Evolutionary conservation across 2,797 vertebrate species (phyloP), one percentile per base, ranked within the genome.

Genomic region (Scarus forsteni): DNA sequence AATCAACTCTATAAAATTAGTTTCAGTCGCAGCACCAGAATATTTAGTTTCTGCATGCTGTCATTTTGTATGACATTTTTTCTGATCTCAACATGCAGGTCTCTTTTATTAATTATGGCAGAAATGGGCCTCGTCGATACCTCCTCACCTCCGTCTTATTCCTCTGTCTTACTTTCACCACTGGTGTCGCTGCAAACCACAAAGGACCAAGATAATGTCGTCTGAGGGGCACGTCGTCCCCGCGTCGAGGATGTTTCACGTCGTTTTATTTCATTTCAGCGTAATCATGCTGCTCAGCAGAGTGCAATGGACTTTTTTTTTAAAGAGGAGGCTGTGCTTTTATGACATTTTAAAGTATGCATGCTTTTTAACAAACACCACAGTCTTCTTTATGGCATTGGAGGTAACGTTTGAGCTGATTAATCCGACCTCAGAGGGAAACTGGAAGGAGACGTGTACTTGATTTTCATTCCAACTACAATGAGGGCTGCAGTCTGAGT

Each of bases 261-360:
- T 39, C 78, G 34, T 76, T 73, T 70, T 48, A 57, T 53, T 55
- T 34, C 48, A 43, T 63, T 18, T 63, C 57, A 70, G 45, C 83
- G 72, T 92, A 89, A 89, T 87, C 80, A 53, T 55, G 60, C 73
- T 39, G 56, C 82, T 87, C 86, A 85, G 81, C 89, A 77, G 74
- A 83, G 89, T 89, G 88, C 90, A 91, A 90, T 87, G 80, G 64
- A 81, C 49, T 66, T 50, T 49, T 75, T 42, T 40, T 79, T 73
- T 69, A 56, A 55, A 57, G 60, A 68, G 48, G 27, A 79, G 52
- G 67, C 71, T 52, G 27, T 56, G 69, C 61, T 77, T 82, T 71
- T 67, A 73, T 71, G 59, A 53, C 64, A 68, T 73, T 85, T 69
- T 69, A 75, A 80, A 70, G 38, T 80, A 58, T 80, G 85, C 88